Conservation (phyloP, 2,797 vertebrate species). For the Phrynocephalus forsythii region DNA sequence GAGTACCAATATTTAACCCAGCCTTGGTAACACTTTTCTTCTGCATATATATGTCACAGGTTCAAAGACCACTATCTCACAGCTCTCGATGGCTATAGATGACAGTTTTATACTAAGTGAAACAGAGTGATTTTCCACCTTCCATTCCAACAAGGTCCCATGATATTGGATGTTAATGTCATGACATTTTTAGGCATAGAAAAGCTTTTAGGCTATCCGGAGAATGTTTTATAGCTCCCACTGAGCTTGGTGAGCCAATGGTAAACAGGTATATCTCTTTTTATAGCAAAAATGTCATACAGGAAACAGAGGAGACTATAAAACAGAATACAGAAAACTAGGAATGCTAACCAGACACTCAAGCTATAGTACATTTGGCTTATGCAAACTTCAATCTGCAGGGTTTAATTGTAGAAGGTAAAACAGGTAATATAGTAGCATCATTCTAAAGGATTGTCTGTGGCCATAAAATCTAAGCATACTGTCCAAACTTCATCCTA, state of each 20-base stretch:
- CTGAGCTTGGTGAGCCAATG: conserved; percentile 48
- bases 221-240: conserved; percentile 64
- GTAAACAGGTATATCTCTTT: conserved; percentile 54
- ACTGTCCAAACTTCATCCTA: background rate
- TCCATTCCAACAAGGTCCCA: conserved; percentile 63
- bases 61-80: conserved; percentile 52
- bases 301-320: background rate
- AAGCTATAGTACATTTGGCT: conserved; percentile 15
- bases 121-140: conserved; percentile 64
- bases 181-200: conserved; percentile 71
- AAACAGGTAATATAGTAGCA: background rate
- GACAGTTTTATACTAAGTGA: conserved; percentile 53
- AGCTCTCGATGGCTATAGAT: conserved; percentile 42
- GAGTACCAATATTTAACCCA: conserved; percentile 15
- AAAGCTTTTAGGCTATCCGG: conserved; percentile 67
- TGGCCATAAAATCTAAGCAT: background rate
- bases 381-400: background rate
- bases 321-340: conserved; percentile 12
- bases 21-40: conserved; percentile 36
- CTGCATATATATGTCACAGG: conserved; percentile 55
- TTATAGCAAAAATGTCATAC: conserved; percentile 23
- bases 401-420: background rate
- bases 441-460: background rate
- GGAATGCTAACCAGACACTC: background rate
- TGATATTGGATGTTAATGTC: conserved; percentile 70